Evolutionary conservation across 2,113 vertebrate genomes (phyloP).

Genomic region (Heptranchias perlo): DNA sequence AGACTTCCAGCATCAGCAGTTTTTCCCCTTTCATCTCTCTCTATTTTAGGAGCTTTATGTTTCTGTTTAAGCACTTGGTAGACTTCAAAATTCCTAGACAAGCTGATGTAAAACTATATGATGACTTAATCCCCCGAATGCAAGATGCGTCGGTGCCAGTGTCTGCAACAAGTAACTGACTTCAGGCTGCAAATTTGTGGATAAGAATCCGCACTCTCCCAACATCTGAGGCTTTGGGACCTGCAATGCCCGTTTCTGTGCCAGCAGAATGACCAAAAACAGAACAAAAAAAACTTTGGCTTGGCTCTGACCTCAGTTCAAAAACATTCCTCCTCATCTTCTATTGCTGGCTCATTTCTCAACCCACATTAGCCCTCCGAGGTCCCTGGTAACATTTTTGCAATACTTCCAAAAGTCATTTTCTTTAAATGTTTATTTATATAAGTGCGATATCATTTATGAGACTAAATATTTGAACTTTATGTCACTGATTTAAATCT

Average conservation of each 20-base stretch:
- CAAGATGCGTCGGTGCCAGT: not conserved
- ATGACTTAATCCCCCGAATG: not conserved
- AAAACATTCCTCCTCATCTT: constrained; percentile 25
- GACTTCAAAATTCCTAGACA: not conserved
- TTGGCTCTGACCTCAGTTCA: constrained; percentile 29
- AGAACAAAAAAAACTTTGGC: not conserved
- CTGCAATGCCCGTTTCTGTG: not conserved
- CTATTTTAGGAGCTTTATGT: not conserved
- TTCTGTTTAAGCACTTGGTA: not conserved
- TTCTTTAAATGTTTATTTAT: constrained; percentile 31
- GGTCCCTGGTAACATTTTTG: constrained; percentile 8
- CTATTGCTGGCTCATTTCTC: constrained; percentile 21
- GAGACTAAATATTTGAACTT: constrained; percentile 28
- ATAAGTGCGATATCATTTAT: constrained; percentile 7
- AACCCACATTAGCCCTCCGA: constrained; percentile 16
- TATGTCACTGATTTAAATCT: constrained; percentile 31
- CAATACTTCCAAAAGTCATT: not conserved
- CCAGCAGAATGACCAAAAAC: constrained; percentile 32
- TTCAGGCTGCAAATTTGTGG: not conserved
- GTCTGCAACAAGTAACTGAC: not conserved
- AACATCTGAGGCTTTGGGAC: constrained; percentile 8
- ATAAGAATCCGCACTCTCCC: not conserved
- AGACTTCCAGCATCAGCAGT: not conserved
- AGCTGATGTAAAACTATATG: not conserved
- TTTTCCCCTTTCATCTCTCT: not conserved